Evolutionary conservation across 2,113 vertebrate genomes (phyloP).

Genomic region (Chaetorhynchus papuensis): DNA sequence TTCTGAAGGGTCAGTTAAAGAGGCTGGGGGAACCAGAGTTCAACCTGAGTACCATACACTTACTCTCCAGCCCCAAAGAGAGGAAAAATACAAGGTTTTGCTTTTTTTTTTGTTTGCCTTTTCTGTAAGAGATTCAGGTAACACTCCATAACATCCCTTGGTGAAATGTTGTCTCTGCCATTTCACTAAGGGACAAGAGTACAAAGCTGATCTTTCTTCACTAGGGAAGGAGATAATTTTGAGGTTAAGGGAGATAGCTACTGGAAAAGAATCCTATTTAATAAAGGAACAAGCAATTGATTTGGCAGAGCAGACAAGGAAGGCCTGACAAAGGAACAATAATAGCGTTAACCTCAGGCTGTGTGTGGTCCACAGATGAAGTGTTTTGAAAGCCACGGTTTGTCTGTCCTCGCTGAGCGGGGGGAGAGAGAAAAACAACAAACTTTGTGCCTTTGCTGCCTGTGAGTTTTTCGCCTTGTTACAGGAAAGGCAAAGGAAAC

Average conservation of each 20-base stretch:
- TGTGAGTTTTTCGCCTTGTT: not conserved
- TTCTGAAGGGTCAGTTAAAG: not conserved
- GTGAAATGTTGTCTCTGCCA: not conserved
- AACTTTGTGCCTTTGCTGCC: not conserved
- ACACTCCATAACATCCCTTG: not conserved
- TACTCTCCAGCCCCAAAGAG: not conserved
- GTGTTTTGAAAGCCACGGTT: slow-evolving; percentile 35
- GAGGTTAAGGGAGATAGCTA: slow-evolving; percentile 27
- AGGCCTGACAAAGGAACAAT: slow-evolving; percentile 33
- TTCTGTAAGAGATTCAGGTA: not conserved
- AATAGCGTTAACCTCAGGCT: slow-evolving; percentile 44
- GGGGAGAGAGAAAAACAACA: not conserved
- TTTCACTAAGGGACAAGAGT: not conserved
- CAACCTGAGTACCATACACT: not conserved
- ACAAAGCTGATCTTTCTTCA: not conserved
- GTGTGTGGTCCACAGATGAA: slow-evolving; percentile 53
- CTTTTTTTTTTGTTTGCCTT: not conserved
- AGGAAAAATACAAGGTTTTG: not conserved
- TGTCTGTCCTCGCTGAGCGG: not conserved
- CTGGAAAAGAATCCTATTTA: slow-evolving; percentile 13
- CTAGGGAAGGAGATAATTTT: not conserved
- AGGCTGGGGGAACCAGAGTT: not conserved
- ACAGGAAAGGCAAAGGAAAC: slow-evolving; percentile 24
- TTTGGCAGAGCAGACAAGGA: slow-evolving; percentile 4
- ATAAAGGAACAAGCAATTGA: slow-evolving; percentile 10